Conservation (phyloP, 2,888 invertebrate species). For the Crepidodera aurea region DNA sequence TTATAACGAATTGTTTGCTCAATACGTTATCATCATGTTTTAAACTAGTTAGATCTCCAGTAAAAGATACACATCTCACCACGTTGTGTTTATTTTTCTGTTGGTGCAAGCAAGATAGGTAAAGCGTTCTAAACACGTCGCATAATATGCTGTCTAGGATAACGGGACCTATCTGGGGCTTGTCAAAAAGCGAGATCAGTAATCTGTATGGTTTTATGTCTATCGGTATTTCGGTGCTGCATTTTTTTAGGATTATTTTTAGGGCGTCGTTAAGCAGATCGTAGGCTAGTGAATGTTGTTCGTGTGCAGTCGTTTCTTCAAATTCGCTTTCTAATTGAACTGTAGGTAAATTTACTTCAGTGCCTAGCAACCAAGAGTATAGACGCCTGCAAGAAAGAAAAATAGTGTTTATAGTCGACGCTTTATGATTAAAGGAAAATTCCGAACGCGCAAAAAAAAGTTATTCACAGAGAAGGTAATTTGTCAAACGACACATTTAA, state of each 20-base stretch:
- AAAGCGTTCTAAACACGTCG: slow-evolving; percentile 76
- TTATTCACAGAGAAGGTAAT: no score
- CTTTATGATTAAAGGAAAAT: no score
- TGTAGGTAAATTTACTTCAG: slow-evolving; percentile 65
- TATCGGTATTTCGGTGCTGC: slow-evolving; percentile 64
- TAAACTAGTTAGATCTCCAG: slow-evolving; percentile 58
- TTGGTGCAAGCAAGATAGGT: slow-evolving; percentile 64
- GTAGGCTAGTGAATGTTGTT: slow-evolving; percentile 61
- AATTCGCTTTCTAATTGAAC: slow-evolving; percentile 41
- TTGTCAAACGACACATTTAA: no score
- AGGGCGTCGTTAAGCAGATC: slow-evolving; percentile 73
- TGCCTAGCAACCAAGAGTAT: slow-evolving; percentile 84
- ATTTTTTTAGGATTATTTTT: slow-evolving; percentile 67
- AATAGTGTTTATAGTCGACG: no score
- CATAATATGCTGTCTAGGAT: slow-evolving; percentile 80
- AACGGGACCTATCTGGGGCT: slow-evolving; percentile 83
- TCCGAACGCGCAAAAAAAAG: no score
- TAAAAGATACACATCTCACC: slow-evolving; percentile 59
- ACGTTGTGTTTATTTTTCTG: slow-evolving; percentile 55
- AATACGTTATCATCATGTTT: slow-evolving; percentile 53
- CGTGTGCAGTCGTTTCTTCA: slow-evolving; percentile 40
- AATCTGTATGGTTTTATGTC: slow-evolving; percentile 79
- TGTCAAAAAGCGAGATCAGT: slow-evolving; percentile 83
- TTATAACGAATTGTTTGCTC: slow-evolving; percentile 57
- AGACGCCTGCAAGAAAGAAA: slow-evolving; percentile 67